Evolutionary conservation across 1,140 invertebrate genomes (phyloP), one percentile per base, ranked within the genome.

Genomic region (Rhagoletis zephyria): DNA sequence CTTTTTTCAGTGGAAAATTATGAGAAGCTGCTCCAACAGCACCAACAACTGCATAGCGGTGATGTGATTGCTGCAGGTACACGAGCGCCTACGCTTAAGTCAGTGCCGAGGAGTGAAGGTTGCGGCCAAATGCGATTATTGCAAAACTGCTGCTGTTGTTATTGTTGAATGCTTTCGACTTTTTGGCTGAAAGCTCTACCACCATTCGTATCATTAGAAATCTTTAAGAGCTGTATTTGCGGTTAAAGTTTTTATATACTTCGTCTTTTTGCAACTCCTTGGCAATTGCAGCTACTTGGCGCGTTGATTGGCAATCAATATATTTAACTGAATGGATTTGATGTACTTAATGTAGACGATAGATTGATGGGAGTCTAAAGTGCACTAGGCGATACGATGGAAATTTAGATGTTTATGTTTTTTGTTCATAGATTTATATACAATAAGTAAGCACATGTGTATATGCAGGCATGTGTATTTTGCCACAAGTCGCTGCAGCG

Each of bases 101-200:
- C n/a, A 51, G 74, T 6, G 74, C 19, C 6, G 19, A 81, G 16
- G 48, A 51, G 48, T 51, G 2, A 42, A 81, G 9, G 45, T 51
- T 5, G 51, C n/a, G 40, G 64, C 64, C 40, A 7, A 4, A 30
- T 4, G 40, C 10, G 74, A 48, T 81, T 81, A 30, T 70, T 12
- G 19, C 51, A 56, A 51, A 5, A 30, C 7, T 42, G 51, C 0
- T 56, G 51, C 51, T 56, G 51, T 56, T 56, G 16, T 67, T 64
- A 12, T 77, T 5, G 70, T 77, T 77, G 70, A 77, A 40, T 77
- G 70, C 70, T 51, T 56, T 81, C n/a, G 74, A 81, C 74, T 56
- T 81, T 81, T 56, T 81, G 48, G 74, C 19, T 81, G 74, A 19
- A 56, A 56, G 7, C 12, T 74, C 48, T 16, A 16, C 74, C 4